A percentile compares a stretch with the other conserved stretches of the same genome.
These are phyloP conservation scores for Caligus rogercresseyi DNA, from an alignment of 1,140 invertebrate genomes.

Conservation along the genomic window DNA sequence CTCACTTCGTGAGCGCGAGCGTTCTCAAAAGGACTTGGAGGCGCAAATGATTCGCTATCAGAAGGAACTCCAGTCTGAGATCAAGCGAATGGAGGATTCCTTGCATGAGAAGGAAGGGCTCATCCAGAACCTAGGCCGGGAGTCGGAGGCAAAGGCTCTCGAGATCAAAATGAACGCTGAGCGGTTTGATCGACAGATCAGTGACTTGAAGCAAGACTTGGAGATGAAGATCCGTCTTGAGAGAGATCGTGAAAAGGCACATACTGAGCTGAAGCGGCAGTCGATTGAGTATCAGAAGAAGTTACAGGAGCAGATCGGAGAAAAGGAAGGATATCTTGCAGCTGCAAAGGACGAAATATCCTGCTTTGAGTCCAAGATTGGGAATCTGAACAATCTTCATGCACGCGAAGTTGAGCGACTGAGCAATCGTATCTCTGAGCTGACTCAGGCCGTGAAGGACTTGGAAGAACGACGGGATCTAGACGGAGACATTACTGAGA, in stretches of 20 bases:
- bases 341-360: neutral
- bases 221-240: slow-evolving; percentile 26
- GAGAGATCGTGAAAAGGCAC: slow-evolving; percentile 25
- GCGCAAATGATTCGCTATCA: slow-evolving; percentile 14
- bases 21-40: slow-evolving; percentile 10
- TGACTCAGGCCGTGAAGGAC: slow-evolving; percentile 6
- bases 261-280: slow-evolving; percentile 23
- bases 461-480: slow-evolving; percentile 6
- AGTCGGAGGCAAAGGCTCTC: slow-evolving; percentile 15
- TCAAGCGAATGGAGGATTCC: slow-evolving; percentile 23
- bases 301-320: slow-evolving; percentile 20
- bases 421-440: slow-evolving; percentile 2
- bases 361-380: neutral
- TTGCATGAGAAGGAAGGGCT: slow-evolving; percentile 22
- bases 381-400: neutral
- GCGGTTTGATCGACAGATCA: slow-evolving; percentile 25
- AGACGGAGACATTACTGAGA: slow-evolving; percentile 6
- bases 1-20: slow-evolving; percentile 21
- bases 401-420: neutral
- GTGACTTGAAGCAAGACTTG: slow-evolving; percentile 25
- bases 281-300: slow-evolving; percentile 23
- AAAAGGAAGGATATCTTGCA: slow-evolving; percentile 21
- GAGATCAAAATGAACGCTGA: slow-evolving; percentile 25
- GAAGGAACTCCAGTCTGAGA: slow-evolving; percentile 22
- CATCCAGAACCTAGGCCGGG: slow-evolving; percentile 20